Evolutionary conservation across 1,140 invertebrate genomes (phyloP), one percentile per base, ranked within the genome.

Genomic region (Cotesia typhae): DNA sequence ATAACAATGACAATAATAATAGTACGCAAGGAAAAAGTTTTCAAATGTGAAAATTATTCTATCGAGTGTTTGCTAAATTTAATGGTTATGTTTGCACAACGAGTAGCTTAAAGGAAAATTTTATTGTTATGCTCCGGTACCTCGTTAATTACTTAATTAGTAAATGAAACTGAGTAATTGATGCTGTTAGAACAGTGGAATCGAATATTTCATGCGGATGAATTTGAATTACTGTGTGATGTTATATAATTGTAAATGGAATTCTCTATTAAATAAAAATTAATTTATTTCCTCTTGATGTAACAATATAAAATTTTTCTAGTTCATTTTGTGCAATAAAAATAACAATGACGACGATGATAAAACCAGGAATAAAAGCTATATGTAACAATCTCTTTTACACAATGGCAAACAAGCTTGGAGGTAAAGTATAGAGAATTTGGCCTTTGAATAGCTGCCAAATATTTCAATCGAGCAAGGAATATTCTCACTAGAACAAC

Each of bases 371-470:
- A n/a, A 55, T 20, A 14, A 55, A 55, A 55, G n/a, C 17, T 17
- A 55, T 55, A 55, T n/a, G 20, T 59, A 47, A 70, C 47, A 65
- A 74, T 79, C 72, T 52, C 47, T 66, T 53, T 76, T 73, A 67
- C 64, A 64, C 61, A 70, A 67, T 65, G 70, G 71, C 71, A 76
- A 75, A 77, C 74, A 47, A 10, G 71, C 75, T 76, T 66, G 47
- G 53, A 35, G 53, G 72, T 57, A 70, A 73, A 67, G 47, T 70
- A 38, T 59, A 66, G 67, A 72, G 74, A 69, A 51, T 64, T 60
- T 4, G 38, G 69, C 67, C 74, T 82, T 83, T 83, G 79, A 82
- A 81, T 72, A 76, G 66, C 47, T 82, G 82, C 81, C 80, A 83
- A 71, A 75, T 74, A 79, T 83, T 83, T 83, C 81, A 81, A 82